phyloP scores from a whole-genome alignment of 2,113 vertebrate species.

The Nansenia antarctica region DNA sequence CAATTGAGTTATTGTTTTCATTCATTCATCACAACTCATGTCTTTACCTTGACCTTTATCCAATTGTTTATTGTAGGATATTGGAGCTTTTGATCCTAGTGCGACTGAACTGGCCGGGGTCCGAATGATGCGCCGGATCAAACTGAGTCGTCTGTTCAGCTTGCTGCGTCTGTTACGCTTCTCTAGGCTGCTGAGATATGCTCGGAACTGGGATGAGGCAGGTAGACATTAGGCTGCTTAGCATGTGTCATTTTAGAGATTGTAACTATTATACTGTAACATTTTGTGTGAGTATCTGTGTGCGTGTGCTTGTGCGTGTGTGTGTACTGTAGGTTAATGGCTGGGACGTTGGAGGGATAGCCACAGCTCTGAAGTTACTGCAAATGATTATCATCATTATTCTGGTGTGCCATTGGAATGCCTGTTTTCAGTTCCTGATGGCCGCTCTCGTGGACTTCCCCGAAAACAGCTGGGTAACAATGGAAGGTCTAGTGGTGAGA shows the following conservation, averaged over 20 bases:
- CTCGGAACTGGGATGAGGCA: slow-evolving; percentile 26
- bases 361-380: not conserved
- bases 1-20: not conserved
- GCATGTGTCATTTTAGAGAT: too few relatives aligned
- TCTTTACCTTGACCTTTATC: not conserved
- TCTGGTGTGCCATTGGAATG: slow-evolving; percentile 22
- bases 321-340: slow-evolving; percentile 5
- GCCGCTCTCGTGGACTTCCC: slow-evolving; percentile 19
- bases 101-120: not conserved
- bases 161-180: slow-evolving; percentile 24
- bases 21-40: not conserved
- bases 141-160: slow-evolving; percentile 2
- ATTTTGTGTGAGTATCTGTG: not conserved
- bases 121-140: slow-evolving; percentile 15
- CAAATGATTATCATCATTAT: slow-evolving; percentile 17
- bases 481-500: slow-evolving; percentile 13
- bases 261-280: not conserved
- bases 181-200: slow-evolving; percentile 13
- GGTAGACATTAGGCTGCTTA: slow-evolving; percentile 1
- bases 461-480: slow-evolving; percentile 6
- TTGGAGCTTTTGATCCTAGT: not conserved
- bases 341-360: slow-evolving; percentile 1
- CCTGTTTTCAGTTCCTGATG: slow-evolving; percentile 28
- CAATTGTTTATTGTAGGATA: slow-evolving; percentile 1
- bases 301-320: not conserved